These are phyloP conservation scores for Nasonia longicornis DNA, from an alignment of 1,140 invertebrate species.

Conservation along the genomic window DNA sequence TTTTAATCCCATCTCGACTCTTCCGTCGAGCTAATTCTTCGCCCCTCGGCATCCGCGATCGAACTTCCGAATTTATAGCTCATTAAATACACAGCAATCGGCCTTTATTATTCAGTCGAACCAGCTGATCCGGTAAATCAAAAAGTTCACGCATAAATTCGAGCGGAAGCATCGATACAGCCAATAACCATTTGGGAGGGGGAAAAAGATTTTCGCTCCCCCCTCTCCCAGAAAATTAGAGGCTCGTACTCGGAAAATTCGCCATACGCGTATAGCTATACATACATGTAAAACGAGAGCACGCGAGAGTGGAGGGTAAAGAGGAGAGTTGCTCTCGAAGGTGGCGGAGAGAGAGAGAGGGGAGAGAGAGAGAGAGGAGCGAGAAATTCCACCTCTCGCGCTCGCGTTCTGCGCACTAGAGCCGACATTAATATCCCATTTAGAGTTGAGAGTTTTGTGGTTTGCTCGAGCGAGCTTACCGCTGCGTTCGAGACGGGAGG, in stretches of 20 bases:
- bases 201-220: neutral
- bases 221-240: neutral
- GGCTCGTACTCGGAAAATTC: neutral
- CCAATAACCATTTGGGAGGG: too few relatives aligned
- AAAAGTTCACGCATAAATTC: neutral
- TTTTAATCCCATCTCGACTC: neutral
- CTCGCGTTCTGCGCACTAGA: neutral
- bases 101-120: neutral
- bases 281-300: neutral
- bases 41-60: neutral
- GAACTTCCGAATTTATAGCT: neutral
- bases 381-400: slow-evolving; percentile 8
- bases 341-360: neutral
- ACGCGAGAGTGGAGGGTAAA: neutral
- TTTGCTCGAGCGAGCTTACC: slow-evolving; percentile 44
- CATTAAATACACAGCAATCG: neutral
- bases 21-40: neutral
- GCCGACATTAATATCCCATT: slow-evolving; percentile 64
- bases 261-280: neutral
- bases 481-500: slow-evolving; percentile 36
- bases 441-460: slow-evolving; percentile 62
- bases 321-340: slow-evolving; percentile 8
- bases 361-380: neutral
- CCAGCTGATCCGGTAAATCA: neutral
- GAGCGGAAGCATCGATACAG: too few relatives aligned